These are phyloP conservation scores for Eupithecia exiguata DNA, from an alignment of 2,888 invertebrate genomes.

Conservation along the genomic window DNA sequence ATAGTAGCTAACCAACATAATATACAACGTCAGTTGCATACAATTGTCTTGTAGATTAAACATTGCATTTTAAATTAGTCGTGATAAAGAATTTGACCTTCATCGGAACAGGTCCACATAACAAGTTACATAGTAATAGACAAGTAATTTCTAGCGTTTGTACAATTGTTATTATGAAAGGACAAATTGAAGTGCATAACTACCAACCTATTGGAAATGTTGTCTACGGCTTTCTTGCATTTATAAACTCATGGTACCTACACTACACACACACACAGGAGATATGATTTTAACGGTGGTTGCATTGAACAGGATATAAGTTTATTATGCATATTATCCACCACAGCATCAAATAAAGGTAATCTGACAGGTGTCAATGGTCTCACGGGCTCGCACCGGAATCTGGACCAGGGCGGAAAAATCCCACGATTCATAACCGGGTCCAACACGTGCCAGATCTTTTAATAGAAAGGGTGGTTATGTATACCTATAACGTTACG, in stretches of 20 bases:
- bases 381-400: constrained; percentile 42
- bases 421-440: constrained; percentile 27
- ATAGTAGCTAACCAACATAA: constrained; percentile 3
- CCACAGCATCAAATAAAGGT: background rate
- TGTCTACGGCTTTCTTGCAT: background rate
- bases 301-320: background rate
- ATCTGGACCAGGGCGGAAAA: constrained; percentile 34
- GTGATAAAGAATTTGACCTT: constrained; percentile 52
- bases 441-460: constrained; percentile 20
- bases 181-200: constrained; percentile 32
- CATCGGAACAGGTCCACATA: constrained; percentile 25
- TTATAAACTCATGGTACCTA: no score
- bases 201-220: constrained; percentile 2
- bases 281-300: background rate
- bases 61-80: constrained; percentile 30
- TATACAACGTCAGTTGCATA: constrained; percentile 17
- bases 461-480: constrained; percentile 6
- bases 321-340: background rate
- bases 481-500: background rate
- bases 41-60: constrained; percentile 11
- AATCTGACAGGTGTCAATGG: constrained; percentile 56
- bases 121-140: constrained; percentile 27
- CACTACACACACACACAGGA: background rate
- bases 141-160: constrained; percentile 30
- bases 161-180: constrained; percentile 30